Evolutionary conservation across 2,888 invertebrate genomes (phyloP).

Genomic region (Drosophila aldrichi): DNA sequence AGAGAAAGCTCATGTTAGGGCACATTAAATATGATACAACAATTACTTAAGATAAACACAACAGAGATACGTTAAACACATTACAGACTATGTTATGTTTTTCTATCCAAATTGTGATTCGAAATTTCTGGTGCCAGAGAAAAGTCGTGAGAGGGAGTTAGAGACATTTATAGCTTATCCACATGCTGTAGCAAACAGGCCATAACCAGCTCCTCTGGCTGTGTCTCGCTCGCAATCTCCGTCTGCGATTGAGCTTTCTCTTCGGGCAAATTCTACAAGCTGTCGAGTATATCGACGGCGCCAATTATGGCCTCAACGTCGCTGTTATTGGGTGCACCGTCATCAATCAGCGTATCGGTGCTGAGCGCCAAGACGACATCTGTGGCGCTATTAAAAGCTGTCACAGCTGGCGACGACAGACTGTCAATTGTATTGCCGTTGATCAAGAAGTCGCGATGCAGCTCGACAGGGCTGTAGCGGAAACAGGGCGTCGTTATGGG

Average conservation of each 20-base stretch:
- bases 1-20: slow-evolving; percentile 51
- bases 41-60: slow-evolving; percentile 39
- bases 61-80: slow-evolving; percentile 17
- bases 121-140: background rate
- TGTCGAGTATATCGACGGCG: slow-evolving; percentile 82
- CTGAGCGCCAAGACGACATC: slow-evolving; percentile 55
- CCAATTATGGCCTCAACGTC: slow-evolving; percentile 84
- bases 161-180: slow-evolving; percentile 69
- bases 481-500: slow-evolving; percentile 87
- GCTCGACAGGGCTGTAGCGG: slow-evolving; percentile 86
- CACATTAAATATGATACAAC: slow-evolving; percentile 8
- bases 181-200: slow-evolving; percentile 79
- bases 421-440: slow-evolving; percentile 88
- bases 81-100: slow-evolving; percentile 7
- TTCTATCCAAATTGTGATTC: background rate
- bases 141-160: background rate
- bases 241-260: slow-evolving; percentile 68
- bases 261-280: slow-evolving; percentile 84
- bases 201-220: slow-evolving; percentile 58
- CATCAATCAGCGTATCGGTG: slow-evolving; percentile 71
- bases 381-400: slow-evolving; percentile 36
- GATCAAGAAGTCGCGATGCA: slow-evolving; percentile 87
- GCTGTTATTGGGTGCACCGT: slow-evolving; percentile 56
- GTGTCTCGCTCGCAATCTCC: slow-evolving; percentile 26
- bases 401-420: slow-evolving; percentile 71